Evolutionary conservation across 2,113 vertebrate species (phyloP).

Genomic region (Neopipo cinnamomea): DNA sequence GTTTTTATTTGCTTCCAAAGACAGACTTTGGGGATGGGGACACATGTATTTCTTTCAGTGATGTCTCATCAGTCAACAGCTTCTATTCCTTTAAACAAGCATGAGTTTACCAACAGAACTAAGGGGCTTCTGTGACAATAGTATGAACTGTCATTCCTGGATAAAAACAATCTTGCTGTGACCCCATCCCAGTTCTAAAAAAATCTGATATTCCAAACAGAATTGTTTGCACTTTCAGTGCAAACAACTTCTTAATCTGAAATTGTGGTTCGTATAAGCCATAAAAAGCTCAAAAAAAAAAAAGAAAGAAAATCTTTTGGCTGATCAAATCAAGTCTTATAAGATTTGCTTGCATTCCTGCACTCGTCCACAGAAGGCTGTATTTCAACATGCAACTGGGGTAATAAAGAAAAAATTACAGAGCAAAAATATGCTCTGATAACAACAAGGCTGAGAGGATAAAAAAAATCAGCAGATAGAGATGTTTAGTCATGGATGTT

Average conservation of each 20-base stretch:
- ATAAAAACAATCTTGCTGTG: not conserved
- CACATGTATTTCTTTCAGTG: not conserved
- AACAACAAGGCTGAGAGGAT: not conserved
- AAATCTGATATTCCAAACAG: not conserved
- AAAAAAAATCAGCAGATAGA: not conserved
- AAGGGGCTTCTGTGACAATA: not conserved
- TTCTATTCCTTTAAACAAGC: not conserved
- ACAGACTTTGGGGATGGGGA: not conserved
- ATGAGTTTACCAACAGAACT: not conserved
- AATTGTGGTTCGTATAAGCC: not conserved
- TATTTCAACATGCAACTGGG: not conserved
- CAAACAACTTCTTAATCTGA: not conserved
- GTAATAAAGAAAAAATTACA: not conserved
- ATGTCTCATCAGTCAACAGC: not conserved
- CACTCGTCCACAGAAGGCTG: not conserved
- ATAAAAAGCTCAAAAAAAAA: not conserved
- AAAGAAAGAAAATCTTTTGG: not conserved
- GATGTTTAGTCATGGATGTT: not conserved
- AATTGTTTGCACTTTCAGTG: not conserved
- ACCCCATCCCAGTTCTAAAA: not conserved
- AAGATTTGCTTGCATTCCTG: not conserved
- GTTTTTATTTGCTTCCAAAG: not conserved
- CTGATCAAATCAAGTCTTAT: not conserved
- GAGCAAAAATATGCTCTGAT: not conserved
- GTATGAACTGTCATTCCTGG: not conserved